A percentile compares a stretch with the other conserved stretches of the same genome.
Evolutionary conservation across 2,888 invertebrate genomes (phyloP).

Genomic region (Taphrorychus bicolor): DNA sequence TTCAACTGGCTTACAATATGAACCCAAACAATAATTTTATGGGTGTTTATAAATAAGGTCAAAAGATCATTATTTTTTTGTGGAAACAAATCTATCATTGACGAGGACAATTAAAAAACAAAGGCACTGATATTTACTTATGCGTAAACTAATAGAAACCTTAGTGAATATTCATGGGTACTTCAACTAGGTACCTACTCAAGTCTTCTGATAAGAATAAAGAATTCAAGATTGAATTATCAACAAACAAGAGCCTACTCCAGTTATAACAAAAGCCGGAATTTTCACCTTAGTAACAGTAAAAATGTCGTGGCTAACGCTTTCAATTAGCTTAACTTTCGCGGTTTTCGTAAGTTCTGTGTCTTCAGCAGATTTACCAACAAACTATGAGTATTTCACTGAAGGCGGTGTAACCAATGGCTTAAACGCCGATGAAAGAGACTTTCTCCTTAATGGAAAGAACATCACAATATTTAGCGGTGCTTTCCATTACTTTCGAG

Average conservation of each 20-base stretch:
- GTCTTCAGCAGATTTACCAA: conserved; percentile 18
- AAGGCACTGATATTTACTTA: too few species aligned
- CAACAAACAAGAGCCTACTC: background rate
- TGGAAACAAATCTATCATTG: too few species aligned
- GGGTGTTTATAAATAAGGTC: too few species aligned
- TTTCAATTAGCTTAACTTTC: background rate
- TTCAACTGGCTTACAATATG: too few species aligned
- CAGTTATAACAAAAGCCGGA: background rate
- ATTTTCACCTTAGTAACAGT: background rate
- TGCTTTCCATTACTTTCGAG: conserved; percentile 84
- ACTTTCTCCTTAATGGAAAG: conserved; percentile 59
- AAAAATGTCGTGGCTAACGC: background rate
- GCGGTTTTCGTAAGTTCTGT: conserved; percentile 71
- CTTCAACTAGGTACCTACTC: too few species aligned
- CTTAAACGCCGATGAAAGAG: conserved; percentile 50
- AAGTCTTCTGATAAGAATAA: too few species aligned
- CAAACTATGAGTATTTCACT: conserved; percentile 59
- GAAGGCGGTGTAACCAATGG: conserved; percentile 53
- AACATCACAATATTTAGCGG: conserved; percentile 61
- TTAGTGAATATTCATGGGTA: too few species aligned
- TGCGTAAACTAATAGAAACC: too few species aligned
- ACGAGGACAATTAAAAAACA: too few species aligned
- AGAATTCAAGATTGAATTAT: background rate
- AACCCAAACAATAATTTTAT: too few species aligned
- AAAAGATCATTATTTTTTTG: too few species aligned